Conservation (phyloP, 1,140 invertebrate genomes). For the Cyphomyrmex costatus region DNA sequence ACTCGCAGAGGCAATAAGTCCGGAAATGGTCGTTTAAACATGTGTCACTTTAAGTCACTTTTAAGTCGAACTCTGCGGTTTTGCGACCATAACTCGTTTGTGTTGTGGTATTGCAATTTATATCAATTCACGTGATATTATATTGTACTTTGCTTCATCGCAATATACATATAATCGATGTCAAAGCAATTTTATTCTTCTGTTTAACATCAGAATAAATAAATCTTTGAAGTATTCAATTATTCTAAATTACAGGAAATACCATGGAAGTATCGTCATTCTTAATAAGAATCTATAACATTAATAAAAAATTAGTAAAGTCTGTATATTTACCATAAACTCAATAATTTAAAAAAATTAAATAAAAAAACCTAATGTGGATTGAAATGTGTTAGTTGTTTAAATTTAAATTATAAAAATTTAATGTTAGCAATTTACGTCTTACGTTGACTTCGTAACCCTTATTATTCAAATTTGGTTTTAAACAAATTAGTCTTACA, state of each 20-base stretch:
- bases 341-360: no score
- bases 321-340: no score
- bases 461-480: no score
- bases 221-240: neutral
- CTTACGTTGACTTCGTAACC: no score
- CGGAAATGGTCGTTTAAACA: conserved; percentile 41
- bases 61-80: conserved; percentile 46
- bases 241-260: neutral
- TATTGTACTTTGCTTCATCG: neutral
- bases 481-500: neutral
- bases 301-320: neutral
- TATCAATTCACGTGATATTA: neutral
- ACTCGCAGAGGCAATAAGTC: conserved; percentile 15
- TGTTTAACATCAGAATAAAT: neutral
- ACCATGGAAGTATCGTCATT: neutral
- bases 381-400: no score
- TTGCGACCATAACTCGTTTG: conserved; percentile 30
- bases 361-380: no score
- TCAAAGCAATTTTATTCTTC: conserved; percentile 17
- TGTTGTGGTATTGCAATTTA: neutral
- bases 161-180: conserved; percentile 1
- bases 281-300: neutral
- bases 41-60: conserved; percentile 52
- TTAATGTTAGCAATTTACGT: no score
- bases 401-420: no score